Percentiles rank a stretch among this genome's conserved stretches.
Conservation (phyloP, 2,113 vertebrate species). For the Microtus pennsylvanicus region DNA sequence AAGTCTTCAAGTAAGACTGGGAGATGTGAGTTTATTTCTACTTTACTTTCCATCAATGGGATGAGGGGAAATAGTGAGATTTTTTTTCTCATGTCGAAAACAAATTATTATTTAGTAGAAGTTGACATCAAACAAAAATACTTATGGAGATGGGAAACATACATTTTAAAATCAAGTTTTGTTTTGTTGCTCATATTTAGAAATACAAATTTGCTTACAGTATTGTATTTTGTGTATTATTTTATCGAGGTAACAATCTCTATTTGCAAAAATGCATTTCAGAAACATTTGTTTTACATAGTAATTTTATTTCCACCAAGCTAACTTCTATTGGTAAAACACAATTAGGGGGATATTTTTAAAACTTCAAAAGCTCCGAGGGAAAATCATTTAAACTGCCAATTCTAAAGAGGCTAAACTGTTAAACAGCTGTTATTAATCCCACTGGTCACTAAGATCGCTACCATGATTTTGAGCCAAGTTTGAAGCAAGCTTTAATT, state of each 20-base stretch:
- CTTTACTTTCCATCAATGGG: slow-evolving; percentile 21
- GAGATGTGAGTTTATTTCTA: background rate
- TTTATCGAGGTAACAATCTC: slow-evolving; percentile 45
- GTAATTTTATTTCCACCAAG: slow-evolving; percentile 1
- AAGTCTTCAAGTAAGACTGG: background rate
- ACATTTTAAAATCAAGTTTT: background rate
- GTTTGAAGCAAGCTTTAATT: background rate
- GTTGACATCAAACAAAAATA: background rate
- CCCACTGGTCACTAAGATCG: background rate
- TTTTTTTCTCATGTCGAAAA: background rate
- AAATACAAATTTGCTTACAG: slow-evolving; percentile 10
- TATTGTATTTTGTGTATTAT: background rate
- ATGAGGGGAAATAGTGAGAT: background rate
- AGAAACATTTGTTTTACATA: background rate
- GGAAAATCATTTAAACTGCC: background rate
- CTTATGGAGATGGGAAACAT: background rate
- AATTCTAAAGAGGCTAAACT: background rate
- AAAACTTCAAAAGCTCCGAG: background rate
- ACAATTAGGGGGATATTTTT: slow-evolving; percentile 1
- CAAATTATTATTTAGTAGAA: background rate
- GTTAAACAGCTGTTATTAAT: background rate
- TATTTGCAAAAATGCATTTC: slow-evolving; percentile 73
- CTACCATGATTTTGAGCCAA: background rate
- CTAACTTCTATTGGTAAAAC: slow-evolving; percentile 36
- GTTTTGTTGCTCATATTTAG: slow-evolving; percentile 3